phyloP scores from a whole-genome alignment of 2,888 invertebrate genomes.

The Metallyticus violacea region DNA sequence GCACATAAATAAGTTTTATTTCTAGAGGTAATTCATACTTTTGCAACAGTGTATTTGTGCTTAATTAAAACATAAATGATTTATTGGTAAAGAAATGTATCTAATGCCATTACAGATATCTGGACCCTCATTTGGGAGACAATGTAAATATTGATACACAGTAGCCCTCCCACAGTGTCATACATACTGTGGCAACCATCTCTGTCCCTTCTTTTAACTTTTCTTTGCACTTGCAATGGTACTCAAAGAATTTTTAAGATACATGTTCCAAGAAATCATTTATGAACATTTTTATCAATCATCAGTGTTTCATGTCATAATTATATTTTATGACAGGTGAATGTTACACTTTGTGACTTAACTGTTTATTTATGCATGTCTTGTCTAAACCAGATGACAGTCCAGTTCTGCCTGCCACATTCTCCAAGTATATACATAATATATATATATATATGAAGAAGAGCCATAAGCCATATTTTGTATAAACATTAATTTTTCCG shows the following conservation, averaged over 20 bases:
- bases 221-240: neutral
- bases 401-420: neutral
- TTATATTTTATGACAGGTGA: neutral
- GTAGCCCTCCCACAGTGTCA: neutral
- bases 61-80: neutral
- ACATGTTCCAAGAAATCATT: neutral
- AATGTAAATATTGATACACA: too few species aligned
- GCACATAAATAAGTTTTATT: neutral
- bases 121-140: too few species aligned
- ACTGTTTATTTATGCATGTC: too few species aligned
- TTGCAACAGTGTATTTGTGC: neutral
- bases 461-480: neutral
- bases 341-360: neutral
- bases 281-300: neutral
- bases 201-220: neutral
- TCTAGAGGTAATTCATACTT: neutral
- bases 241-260: neutral
- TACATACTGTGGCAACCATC: neutral
- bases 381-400: neutral
- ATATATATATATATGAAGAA: neutral
- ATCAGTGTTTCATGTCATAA: neutral
- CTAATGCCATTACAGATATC: neutral
- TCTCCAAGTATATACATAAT: neutral
- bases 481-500: neutral
- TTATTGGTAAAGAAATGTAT: neutral